These are phyloP conservation scores for Coracias cyanogaster DNA, from an alignment of 2,797 vertebrate species.

Conservation along the genomic window DNA sequence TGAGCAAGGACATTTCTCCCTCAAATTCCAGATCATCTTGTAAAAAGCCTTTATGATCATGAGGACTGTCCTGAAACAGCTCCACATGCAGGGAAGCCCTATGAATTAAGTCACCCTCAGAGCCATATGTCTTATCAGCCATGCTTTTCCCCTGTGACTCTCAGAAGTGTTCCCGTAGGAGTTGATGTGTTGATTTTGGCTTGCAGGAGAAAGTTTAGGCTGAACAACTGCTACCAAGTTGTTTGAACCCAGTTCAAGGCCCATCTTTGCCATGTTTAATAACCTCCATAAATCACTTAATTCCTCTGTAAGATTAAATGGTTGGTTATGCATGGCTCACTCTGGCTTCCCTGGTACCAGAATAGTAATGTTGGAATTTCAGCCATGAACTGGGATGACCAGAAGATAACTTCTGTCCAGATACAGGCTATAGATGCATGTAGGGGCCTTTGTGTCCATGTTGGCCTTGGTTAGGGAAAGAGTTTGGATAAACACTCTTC, in stretches of 20 bases:
- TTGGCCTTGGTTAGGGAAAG: background rate
- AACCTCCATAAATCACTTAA: background rate
- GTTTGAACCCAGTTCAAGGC: background rate
- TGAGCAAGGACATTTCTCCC: background rate
- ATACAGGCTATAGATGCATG: background rate
- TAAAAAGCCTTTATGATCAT: background rate
- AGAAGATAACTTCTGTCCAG: background rate
- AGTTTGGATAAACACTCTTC: background rate
- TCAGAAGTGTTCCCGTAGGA: background rate
- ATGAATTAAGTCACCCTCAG: background rate
- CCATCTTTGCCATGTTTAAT: background rate
- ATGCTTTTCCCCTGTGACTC: background rate
- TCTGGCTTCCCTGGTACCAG: background rate
- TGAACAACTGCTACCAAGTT: background rate
- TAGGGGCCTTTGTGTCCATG: accelerated
- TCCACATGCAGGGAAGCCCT: background rate
- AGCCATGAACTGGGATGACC: background rate
- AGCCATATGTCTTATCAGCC: background rate
- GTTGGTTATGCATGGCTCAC: background rate
- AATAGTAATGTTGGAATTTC: background rate
- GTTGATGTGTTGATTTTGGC: background rate
- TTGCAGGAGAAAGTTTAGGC: background rate
- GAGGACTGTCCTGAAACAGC: background rate
- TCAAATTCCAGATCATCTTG: accelerated
- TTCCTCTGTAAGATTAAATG: background rate